These are phyloP conservation scores for Sisyra nigra DNA, from an alignment of 2,888 invertebrate species.

Conservation along the genomic window DNA sequence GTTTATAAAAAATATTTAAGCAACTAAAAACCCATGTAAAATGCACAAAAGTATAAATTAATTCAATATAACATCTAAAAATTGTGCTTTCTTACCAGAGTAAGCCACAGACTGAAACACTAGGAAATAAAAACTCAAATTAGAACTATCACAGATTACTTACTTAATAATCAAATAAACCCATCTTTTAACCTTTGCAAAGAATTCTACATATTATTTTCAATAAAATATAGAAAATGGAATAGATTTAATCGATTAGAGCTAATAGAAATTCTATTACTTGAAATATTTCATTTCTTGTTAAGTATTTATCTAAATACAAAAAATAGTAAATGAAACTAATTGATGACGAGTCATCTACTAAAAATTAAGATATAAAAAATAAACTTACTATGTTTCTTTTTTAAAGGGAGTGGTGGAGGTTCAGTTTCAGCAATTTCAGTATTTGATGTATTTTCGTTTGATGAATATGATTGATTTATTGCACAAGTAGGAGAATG, in stretches of 20 bases:
- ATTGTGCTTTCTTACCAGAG: constrained; percentile 71
- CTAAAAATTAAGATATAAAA: not conserved
- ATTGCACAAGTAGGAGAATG: constrained; percentile 25
- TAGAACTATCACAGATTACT: not conserved
- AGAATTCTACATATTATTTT: too few relatives aligned
- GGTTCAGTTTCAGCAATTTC: constrained; percentile 45
- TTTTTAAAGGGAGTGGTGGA: constrained; percentile 84
- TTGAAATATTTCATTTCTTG: too few relatives aligned
- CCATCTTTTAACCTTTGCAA: too few relatives aligned
- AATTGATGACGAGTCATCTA: not conserved
- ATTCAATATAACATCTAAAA: constrained; percentile 3
- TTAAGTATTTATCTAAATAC: too few relatives aligned
- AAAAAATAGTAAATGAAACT: too few relatives aligned
- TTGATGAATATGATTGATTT: constrained; percentile 24
- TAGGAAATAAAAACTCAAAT: constrained; percentile 28
- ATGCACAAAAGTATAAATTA: too few relatives aligned
- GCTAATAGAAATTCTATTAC: too few relatives aligned
- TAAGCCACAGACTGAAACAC: constrained; percentile 94
- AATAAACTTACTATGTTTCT: constrained; percentile 79
- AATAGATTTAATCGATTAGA: too few relatives aligned
- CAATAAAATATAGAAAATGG: too few relatives aligned
- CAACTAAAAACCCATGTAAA: too few relatives aligned
- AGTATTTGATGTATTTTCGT: constrained; percentile 17
- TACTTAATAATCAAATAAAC: constrained; percentile 3
- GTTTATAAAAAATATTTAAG: too few relatives aligned